These are phyloP conservation scores for Lamellibrachia satsuma DNA, from an alignment of 2,888 invertebrate genomes.

Conservation along the genomic window DNA sequence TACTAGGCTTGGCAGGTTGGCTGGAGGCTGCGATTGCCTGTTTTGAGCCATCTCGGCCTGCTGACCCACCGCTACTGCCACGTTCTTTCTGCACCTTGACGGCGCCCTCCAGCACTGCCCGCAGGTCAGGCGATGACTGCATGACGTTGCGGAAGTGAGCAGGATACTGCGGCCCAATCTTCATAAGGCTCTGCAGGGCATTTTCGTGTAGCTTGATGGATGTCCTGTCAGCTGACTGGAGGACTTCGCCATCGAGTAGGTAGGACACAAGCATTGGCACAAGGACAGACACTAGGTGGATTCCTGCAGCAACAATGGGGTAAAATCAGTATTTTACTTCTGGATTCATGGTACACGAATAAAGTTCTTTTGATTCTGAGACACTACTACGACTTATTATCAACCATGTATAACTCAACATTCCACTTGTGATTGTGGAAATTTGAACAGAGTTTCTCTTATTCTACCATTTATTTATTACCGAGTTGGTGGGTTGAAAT, in stretches of 20 bases:
- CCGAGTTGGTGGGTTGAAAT: too few relatives aligned
- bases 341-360: background rate
- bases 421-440: too few relatives aligned
- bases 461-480: too few relatives aligned
- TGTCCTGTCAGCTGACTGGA: constrained; percentile 37
- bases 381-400: too few relatives aligned
- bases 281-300: constrained; percentile 86
- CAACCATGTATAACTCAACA: too few relatives aligned
- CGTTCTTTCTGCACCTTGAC: constrained; percentile 78
- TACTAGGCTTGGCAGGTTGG: constrained; percentile 69
- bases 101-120: constrained; percentile 84
- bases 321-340: background rate
- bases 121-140: constrained; percentile 82
- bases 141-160: constrained; percentile 93
- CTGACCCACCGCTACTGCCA: constrained; percentile 21
- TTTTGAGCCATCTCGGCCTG: constrained; percentile 40
- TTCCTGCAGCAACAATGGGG: constrained; percentile 72
- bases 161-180: constrained; percentile 91
- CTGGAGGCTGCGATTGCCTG: constrained; percentile 8
- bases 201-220: constrained; percentile 78
- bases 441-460: too few relatives aligned
- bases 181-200: constrained; percentile 87
- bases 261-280: constrained; percentile 91
- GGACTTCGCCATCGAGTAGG: constrained; percentile 71
- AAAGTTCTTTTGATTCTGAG: background rate